Base-by-base conservation (phyloP, 64 coral and sea anemone species). In the Astreopora myriophthalma region DNA sequence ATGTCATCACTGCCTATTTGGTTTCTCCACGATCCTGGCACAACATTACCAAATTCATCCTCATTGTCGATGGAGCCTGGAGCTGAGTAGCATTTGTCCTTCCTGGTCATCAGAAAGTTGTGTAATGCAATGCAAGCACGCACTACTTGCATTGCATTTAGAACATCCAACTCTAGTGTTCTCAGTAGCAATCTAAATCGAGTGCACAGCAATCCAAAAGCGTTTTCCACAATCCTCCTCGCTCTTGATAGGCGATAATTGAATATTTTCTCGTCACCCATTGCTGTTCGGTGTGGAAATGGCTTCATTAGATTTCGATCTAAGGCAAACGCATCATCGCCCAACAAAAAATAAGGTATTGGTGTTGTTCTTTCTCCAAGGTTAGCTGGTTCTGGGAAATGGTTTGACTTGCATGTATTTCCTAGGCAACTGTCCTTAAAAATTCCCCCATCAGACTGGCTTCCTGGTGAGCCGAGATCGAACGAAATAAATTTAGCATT, bases 11-110 rank as follows among this genome's bases (percentile, higher is more conserved):
- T 42, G 39, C 23, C 24, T 34, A 57, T 57, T 57, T 57, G 51
- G 10, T 57, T 57, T 57, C 51, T 86, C 71, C 69, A 93, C 20
- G 10, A 48, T 44, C 48, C 90, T 42, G 49, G 69, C 63, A 48
- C 36, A 28, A 86, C 33, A 92, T 76, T 62, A 20, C 55, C 91
- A 13, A 32, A 60, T 23, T 86, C 81, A 93, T 93, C 58, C 64
- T 69, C 57, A 76, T n/a, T 93, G 40, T 86, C 91, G 42, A 93
- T 64, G 17, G 67, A 79, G 46, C 71, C 81, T 78, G 73, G 91
- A 37, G 84, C 71, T 24, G 28, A 86, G 49, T 92, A 92, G 32
- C 48, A 64, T 25, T 74, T 57, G 34, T 93, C 91, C 87, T 93
- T 87, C 38, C 48, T 87, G 29, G 38, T 87, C n/a, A 93, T 36